phyloP scores from a whole-genome alignment of 2,113 vertebrate species.

The Piprites chloris region DNA sequence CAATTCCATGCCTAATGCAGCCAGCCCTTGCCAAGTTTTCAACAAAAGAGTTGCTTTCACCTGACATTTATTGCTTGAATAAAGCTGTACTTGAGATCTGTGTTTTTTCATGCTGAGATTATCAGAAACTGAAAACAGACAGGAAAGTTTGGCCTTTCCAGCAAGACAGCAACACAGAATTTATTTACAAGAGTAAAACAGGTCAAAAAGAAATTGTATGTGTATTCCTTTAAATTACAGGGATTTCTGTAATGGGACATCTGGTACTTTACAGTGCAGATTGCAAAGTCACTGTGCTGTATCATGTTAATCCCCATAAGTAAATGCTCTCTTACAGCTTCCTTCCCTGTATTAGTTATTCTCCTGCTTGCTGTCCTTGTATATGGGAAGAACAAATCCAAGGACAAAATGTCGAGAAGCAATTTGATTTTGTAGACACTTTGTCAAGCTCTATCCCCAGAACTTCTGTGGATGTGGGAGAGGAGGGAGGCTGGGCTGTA shows the following conservation, averaged over 20 bases:
- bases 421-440: constrained; percentile 33
- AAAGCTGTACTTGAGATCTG: not conserved
- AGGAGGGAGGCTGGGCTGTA: constrained; percentile 12
- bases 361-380: constrained; percentile 17
- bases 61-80: not conserved
- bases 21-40: not conserved
- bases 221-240: constrained; percentile 40
- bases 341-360: not conserved
- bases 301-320: constrained; percentile 49
- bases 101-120: not conserved
- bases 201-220: not conserved
- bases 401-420: constrained; percentile 51
- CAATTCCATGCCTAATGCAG: not conserved
- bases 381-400: constrained; percentile 1
- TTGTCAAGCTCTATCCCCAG: constrained; percentile 33
- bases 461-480: not conserved
- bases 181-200: not conserved
- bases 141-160: not conserved
- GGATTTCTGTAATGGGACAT: constrained; percentile 42
- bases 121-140: not conserved
- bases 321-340: constrained; percentile 32
- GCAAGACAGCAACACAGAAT: not conserved
- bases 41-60: not conserved
- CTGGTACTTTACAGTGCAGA: constrained; percentile 21
- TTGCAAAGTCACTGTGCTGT: not conserved